A percentile compares a stretch with the other conserved stretches of the same genome.
Evolutionary conservation across 2,888 invertebrate species (phyloP).

Genomic region (Corbicula japonica): DNA sequence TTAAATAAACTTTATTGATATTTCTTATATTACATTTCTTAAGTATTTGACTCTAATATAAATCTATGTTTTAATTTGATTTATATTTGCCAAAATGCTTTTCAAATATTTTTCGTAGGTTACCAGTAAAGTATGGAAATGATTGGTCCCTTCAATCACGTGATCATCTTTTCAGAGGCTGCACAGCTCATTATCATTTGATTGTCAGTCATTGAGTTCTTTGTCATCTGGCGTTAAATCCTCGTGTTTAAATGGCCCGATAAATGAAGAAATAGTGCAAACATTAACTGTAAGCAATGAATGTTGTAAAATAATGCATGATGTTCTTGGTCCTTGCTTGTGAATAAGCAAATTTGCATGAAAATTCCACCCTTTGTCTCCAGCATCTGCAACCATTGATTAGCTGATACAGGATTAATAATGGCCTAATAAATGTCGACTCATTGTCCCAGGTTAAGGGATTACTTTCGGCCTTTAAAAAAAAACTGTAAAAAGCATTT

Average conservation of each 20-base stretch:
- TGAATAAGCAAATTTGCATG: constrained; percentile 10
- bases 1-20: too few relatives aligned
- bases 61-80: too few relatives aligned
- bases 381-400: constrained; percentile 20
- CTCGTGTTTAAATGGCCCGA: constrained; percentile 12
- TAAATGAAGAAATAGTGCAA: constrained; percentile 28
- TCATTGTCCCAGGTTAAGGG: too few relatives aligned
- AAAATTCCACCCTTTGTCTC: constrained; percentile 33
- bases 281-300: constrained; percentile 36
- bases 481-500: too few relatives aligned
- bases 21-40: too few relatives aligned
- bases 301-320: constrained; percentile 33
- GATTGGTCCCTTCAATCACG: constrained; percentile 61
- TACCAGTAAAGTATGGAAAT: too few relatives aligned
- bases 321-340: background rate
- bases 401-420: too few relatives aligned
- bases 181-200: constrained; percentile 72
- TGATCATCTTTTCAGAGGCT: constrained; percentile 65
- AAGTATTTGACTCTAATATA: too few relatives aligned
- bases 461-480: too few relatives aligned
- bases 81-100: too few relatives aligned
- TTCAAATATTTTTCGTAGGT: too few relatives aligned
- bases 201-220: constrained; percentile 61
- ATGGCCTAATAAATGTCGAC: too few relatives aligned
- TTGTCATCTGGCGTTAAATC: constrained; percentile 53